phyloP scores from a whole-genome alignment of 2,888 invertebrate species.

The Catocala nupta region DNA sequence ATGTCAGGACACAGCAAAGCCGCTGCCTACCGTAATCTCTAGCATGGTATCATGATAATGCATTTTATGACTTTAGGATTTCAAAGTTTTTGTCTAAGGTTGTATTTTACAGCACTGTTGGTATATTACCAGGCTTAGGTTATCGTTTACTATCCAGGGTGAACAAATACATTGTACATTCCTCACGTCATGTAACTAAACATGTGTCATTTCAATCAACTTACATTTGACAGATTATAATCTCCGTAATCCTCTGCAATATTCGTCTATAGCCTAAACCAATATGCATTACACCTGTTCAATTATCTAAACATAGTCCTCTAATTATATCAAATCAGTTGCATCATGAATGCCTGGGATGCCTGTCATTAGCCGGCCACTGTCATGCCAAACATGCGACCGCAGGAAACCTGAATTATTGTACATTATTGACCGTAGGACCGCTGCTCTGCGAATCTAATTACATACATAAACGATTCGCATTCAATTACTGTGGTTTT shows the following conservation, averaged over 20 bases:
- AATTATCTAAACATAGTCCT: conserved; percentile 23
- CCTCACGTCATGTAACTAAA: too few species aligned
- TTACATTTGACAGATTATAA: too few species aligned
- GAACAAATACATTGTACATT: too few species aligned
- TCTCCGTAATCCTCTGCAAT: neutral
- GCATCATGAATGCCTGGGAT: conserved; percentile 38
- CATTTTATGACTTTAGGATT: too few species aligned
- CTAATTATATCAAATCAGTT: conserved; percentile 45
- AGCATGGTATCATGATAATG: too few species aligned
- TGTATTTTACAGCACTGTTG: too few species aligned
- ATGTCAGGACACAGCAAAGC: too few species aligned
- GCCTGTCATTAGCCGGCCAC: conserved; percentile 36
- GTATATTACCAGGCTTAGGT: too few species aligned
- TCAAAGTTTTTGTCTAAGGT: too few species aligned
- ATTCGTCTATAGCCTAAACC: neutral
- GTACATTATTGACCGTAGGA: conserved; percentile 18
- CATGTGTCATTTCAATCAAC: too few species aligned
- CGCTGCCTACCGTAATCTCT: too few species aligned
- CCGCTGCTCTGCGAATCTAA: conserved; percentile 29
- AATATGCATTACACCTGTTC: neutral
- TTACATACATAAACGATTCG: conserved; percentile 35
- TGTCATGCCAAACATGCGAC: conserved; percentile 31
- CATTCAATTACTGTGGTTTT: conserved; percentile 23
- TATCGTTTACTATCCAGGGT: too few species aligned
- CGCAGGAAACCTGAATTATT: conserved; percentile 31